Base-by-base conservation (phyloP, 2,797 vertebrate species). In the Merluccius polli region DNA sequence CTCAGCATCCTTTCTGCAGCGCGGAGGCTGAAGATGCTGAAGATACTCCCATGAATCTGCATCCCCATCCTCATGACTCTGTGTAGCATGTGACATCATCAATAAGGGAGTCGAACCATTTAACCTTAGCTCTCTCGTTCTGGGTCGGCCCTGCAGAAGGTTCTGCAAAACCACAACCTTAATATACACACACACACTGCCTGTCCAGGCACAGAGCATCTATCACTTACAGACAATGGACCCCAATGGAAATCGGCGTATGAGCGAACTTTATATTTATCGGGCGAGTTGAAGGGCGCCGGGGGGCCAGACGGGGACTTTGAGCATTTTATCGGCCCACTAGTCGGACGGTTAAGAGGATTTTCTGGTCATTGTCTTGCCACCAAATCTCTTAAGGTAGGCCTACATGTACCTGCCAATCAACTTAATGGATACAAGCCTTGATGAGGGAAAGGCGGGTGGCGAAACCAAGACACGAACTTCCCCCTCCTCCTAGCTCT, bases 341-440 rank as follows among this genome's bases (percentile, higher is more conserved):
- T 75, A 79, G 78, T 72, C 73, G 70, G 77, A 77, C 80, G 70
- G 77, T 79, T 90, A 89, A 90, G 88, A 87, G 88, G 89, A 91
- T 92, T 90, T 88, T 44, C 77, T 69, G 79, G 78, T 82, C 77
- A 67, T 36, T 82, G 83, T 87, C 75, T 75, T 18, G 74, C 78
- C 78, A 89, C 84, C 78, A 81, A 82, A 78, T n/a, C 52, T 48
- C 82, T 83, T 71, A 85, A 87, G 87, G 52, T 59, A n/a, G n/a
- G n/a, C n/a, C n/a, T n/a, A 59, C 52, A 59, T 59, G 21, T 41
- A 41, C 38, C 1, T 12, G 79, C 78, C 74, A 80, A 76, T 9
- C 81, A 83, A 68, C 16, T 29, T 8, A 31, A 27, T 16, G 38
- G 59, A 74, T 71, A 29, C 27, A 36, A 68, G 35, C 31, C 4